Evolutionary conservation across 2,113 vertebrate species (phyloP).

Genomic region (Campylorhamphus procurvoides): DNA sequence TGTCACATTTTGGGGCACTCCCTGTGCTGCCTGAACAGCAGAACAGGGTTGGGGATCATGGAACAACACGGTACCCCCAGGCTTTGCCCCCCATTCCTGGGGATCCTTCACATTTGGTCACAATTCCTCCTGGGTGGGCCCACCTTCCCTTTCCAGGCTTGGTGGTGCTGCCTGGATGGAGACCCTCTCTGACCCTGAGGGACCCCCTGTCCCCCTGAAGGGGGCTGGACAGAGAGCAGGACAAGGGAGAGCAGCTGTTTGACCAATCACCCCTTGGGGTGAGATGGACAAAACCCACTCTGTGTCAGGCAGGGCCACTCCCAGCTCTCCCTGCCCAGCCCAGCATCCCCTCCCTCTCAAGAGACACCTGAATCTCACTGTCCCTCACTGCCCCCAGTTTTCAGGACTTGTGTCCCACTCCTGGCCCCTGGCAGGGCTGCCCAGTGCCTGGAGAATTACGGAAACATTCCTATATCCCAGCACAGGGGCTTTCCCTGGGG

Average conservation of each 20-base stretch:
- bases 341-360: background rate
- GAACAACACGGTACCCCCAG: too few species aligned
- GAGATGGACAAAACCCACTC: background rate
- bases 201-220: background rate
- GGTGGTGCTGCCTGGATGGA: background rate
- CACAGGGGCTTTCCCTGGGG: background rate
- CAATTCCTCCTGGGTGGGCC: background rate
- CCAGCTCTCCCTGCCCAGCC: background rate
- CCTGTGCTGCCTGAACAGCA: too few species aligned
- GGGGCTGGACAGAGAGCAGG: background rate
- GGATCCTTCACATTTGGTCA: background rate
- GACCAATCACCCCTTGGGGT: rapidly evolving
- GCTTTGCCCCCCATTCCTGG: background rate
- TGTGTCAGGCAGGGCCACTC: background rate
- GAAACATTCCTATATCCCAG: background rate
- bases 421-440: background rate
- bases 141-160: background rate
- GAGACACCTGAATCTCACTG: background rate
- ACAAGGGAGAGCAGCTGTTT: background rate
- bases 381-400: background rate
- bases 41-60: too few species aligned
- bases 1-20: too few species aligned
- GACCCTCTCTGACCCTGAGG: too few species aligned
- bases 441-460: background rate
- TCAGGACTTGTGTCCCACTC: background rate